A percentile compares a stretch with the other conserved stretches of the same genome.
Conservation (phyloP, 2,113 vertebrate species). For the Calonectris borealis region DNA sequence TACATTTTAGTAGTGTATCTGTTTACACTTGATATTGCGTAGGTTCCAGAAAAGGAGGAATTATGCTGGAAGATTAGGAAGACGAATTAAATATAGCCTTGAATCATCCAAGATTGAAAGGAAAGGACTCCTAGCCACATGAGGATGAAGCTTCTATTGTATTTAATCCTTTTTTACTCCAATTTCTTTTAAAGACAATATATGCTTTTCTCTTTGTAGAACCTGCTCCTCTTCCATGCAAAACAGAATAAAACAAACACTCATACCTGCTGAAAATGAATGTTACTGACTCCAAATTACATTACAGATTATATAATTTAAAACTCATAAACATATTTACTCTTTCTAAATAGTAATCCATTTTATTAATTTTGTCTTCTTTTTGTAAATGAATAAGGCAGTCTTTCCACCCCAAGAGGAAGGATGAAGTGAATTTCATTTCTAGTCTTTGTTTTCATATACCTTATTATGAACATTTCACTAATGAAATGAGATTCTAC, state of each 20-base stretch:
- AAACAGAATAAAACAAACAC: neutral
- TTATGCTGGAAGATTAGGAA: neutral
- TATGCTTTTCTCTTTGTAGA: neutral
- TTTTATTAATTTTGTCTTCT: neutral
- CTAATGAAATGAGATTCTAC: neutral
- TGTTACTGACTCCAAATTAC: neutral
- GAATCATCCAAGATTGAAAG: conserved; percentile 8
- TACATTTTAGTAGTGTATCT: conserved; percentile 25
- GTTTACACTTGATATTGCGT: conserved; percentile 37
- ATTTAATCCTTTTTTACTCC: neutral
- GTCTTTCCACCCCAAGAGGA: neutral
- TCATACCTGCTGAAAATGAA: neutral
- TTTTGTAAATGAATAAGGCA: neutral
- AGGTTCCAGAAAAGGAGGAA: conserved; percentile 43
- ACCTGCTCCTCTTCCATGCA: neutral
- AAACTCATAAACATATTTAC: neutral
- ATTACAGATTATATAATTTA: neutral
- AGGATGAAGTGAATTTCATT: neutral
- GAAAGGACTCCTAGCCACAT: neutral
- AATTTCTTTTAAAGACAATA: neutral
- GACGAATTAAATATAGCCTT: conserved; percentile 37
- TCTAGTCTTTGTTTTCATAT: neutral
- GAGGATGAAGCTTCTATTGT: neutral
- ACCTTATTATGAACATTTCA: neutral
- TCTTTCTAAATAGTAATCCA: neutral